Percentiles rank a stretch among this genome's conserved stretches.
phyloP scores from a whole-genome alignment of 2,797 vertebrate species.

The Falco peregrinus region DNA sequence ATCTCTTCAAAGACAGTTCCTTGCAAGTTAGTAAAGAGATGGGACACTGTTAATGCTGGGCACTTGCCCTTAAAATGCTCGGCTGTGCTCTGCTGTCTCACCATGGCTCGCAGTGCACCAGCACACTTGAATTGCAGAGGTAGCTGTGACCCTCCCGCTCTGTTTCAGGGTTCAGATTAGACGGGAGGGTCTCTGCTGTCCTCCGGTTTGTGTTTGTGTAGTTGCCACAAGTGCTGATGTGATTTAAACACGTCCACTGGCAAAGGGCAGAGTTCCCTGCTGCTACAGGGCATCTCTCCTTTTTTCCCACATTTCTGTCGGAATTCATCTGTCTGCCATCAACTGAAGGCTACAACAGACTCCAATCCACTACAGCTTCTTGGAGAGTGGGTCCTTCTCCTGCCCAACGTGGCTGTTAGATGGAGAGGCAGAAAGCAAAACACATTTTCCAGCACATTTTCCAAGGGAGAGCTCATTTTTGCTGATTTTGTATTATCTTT shows the following conservation, averaged over 20 bases:
- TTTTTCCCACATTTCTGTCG: not conserved
- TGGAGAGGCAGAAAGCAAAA: not conserved
- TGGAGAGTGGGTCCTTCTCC: not conserved
- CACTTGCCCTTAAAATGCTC: not conserved
- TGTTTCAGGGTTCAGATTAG: not conserved
- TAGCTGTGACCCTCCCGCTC: not conserved
- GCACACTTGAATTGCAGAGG: not conserved
- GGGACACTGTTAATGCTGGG: not conserved
- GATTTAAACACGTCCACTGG: not conserved
- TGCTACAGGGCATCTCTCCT: not conserved
- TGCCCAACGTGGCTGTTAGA: not conserved
- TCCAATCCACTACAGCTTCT: not conserved
- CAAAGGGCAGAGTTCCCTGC: not conserved
- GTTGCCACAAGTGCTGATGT: not conserved
- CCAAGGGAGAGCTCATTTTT: not conserved
- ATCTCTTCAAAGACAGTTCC: not conserved
- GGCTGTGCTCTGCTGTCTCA: not conserved
- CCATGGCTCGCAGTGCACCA: fast-evolving
- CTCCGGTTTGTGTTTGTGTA: not conserved
- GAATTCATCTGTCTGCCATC: not conserved
- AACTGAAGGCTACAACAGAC: not conserved
- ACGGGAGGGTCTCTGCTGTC: not conserved
- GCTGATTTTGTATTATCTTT: not conserved
- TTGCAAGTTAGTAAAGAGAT: not conserved
- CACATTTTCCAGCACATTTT: not conserved